phyloP scores from a whole-genome alignment of 2,113 vertebrate genomes.

The Osmerus mordax region DNA sequence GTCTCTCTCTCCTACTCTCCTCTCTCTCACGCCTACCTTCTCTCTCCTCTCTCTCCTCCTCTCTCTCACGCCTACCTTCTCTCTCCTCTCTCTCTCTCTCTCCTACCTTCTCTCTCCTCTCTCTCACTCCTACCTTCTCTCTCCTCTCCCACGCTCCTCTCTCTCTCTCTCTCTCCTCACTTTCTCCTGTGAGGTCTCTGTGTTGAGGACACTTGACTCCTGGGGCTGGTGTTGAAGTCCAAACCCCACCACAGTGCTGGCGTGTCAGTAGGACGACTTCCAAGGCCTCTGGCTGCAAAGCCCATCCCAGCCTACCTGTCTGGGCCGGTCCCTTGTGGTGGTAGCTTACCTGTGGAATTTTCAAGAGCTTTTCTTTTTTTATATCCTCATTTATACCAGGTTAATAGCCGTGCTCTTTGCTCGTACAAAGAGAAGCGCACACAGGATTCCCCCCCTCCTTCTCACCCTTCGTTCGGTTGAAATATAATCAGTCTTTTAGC shows the following conservation, averaged over 20 bases:
- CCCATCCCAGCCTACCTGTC: conserved; percentile 75
- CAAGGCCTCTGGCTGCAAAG: conserved; percentile 67
- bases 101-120: too few species aligned
- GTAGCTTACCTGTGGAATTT: conserved; percentile 82
- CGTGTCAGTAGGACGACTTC: conserved; percentile 65
- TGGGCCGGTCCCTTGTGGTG: conserved; percentile 71
- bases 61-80: not conserved
- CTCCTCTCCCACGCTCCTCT: not conserved
- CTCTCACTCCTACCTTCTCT: not conserved
- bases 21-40: not conserved
- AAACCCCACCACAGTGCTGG: conserved; percentile 57
- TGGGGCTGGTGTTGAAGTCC: conserved; percentile 73
- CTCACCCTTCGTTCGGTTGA: conserved; percentile 32
- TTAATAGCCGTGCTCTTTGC: conserved; percentile 55
- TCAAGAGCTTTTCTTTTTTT: conserved; percentile 66
- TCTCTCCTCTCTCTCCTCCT: too few species aligned
- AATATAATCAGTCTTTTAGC: conserved; percentile 65
- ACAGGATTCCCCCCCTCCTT: conserved; percentile 44
- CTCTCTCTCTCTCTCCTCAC: not conserved
- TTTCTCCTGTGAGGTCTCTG: not conserved
- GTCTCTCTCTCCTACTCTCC: not conserved
- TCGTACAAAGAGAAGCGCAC: conserved; percentile 71
- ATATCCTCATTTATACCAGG: conserved; percentile 61
- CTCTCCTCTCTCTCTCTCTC: not conserved
- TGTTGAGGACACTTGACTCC: conserved; percentile 18